A percentile compares a stretch with the other conserved stretches of the same genome.
phyloP scores from a whole-genome alignment of 2,113 vertebrate genomes.

The Eonycteris spelaea region DNA sequence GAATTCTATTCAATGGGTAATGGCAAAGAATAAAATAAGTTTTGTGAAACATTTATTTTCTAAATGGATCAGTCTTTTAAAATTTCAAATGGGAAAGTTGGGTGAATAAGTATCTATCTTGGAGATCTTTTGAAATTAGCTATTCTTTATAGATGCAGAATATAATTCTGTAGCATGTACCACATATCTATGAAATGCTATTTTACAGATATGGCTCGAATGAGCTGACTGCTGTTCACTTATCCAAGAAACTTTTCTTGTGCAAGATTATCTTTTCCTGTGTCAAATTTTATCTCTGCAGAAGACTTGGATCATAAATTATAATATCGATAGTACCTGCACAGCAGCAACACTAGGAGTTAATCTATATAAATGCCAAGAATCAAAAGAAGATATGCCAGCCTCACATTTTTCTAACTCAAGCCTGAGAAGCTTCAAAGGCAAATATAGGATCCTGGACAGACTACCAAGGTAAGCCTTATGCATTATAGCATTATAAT shows the following conservation, averaged over 20 bases:
- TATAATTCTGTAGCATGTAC: not conserved
- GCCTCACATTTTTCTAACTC: slow-evolving; percentile 38
- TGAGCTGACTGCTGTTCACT: slow-evolving; percentile 1
- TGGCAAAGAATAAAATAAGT: not conserved
- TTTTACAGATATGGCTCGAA: slow-evolving; percentile 31
- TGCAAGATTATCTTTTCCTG: slow-evolving; percentile 15
- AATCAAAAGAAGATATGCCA: slow-evolving; percentile 35
- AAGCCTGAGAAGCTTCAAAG: slow-evolving; percentile 16
- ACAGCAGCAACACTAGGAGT: not conserved
- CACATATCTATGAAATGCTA: slow-evolving; percentile 43
- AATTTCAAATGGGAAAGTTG: slow-evolving; percentile 12
- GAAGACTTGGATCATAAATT: not conserved
- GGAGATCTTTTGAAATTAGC: slow-evolving; percentile 25
- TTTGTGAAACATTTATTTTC: slow-evolving; percentile 36
- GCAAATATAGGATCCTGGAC: not conserved
- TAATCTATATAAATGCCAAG: slow-evolving; percentile 38
- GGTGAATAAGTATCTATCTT: not conserved
- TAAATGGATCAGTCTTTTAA: not conserved
- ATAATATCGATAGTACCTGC: not conserved
- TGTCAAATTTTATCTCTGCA: slow-evolving; percentile 32
- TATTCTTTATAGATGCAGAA: slow-evolving; percentile 31
- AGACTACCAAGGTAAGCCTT: not conserved
- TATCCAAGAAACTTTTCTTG: not conserved
- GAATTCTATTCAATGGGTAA: not conserved
- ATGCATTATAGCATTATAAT: not conserved